Conservation (phyloP, 2,888 invertebrate genomes). For the Drosophila meridionalis region DNA sequence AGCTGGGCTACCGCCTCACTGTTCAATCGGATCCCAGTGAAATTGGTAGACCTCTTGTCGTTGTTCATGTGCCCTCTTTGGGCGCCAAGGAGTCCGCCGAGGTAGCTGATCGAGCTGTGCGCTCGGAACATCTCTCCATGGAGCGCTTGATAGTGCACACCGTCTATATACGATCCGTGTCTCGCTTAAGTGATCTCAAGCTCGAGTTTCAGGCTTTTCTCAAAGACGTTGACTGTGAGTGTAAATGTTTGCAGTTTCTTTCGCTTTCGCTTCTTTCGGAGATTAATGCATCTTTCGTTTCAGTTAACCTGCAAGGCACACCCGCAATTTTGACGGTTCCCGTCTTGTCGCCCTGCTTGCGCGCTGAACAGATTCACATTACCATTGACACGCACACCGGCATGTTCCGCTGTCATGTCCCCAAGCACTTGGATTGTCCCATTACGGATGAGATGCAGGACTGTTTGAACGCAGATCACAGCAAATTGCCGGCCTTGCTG, state of each 20-base stretch:
- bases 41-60: slow-evolving; percentile 90
- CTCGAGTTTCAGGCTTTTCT: slow-evolving; percentile 86
- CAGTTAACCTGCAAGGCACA: slow-evolving; percentile 94
- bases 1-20: slow-evolving; percentile 94
- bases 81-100: slow-evolving; percentile 86
- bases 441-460: slow-evolving; percentile 92
- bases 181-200: slow-evolving; percentile 92
- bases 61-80: slow-evolving; percentile 88
- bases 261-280: too few relatives aligned
- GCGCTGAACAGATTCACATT: slow-evolving; percentile 96
- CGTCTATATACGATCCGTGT: slow-evolving; percentile 95
- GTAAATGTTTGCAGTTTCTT: slow-evolving; percentile 85
- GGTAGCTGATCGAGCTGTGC: slow-evolving; percentile 91
- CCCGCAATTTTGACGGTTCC: slow-evolving; percentile 97
- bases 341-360: slow-evolving; percentile 94
- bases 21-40: slow-evolving; percentile 95
- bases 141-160: slow-evolving; percentile 97
- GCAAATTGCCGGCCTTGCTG: slow-evolving; percentile 88
- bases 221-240: slow-evolving; percentile 90
- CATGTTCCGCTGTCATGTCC: slow-evolving; percentile 95
- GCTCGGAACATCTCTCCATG: slow-evolving; percentile 97
- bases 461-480: slow-evolving; percentile 91
- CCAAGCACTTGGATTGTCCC: slow-evolving; percentile 93
- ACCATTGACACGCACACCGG: slow-evolving; percentile 98
- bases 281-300: slow-evolving; percentile 62